Evolutionary conservation across 2,113 vertebrate genomes (phyloP), one percentile per base, ranked within the genome.

Genomic region (Heterochromis multidens): DNA sequence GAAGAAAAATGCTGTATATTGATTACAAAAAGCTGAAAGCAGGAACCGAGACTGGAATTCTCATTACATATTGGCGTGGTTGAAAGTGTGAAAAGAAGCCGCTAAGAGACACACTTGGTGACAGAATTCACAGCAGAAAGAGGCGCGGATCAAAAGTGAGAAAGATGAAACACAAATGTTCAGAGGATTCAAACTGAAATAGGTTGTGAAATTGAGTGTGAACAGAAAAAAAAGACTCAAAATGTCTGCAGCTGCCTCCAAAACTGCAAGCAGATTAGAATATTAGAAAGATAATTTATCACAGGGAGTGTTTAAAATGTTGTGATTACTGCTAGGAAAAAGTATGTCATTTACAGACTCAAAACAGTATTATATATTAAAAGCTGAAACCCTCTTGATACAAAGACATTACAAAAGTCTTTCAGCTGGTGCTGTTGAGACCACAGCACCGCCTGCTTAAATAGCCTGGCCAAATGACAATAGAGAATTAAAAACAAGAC

Each of bases 91-190:
- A 90, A 88, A 84, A 74, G 49, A 9, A 81, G 83, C 85, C n/a
- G 85, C 85, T 46, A 83, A 91, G 87, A 88, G 87, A 92, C 86
- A 56, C 87, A 59, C 27, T 81, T 54, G 4, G 83, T 9, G 83
- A 85, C 77, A 86, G 57, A 86, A 89, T 89, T 93, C 89, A 87
- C 89, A 93, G 84, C 62, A 86, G 63, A 80, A 57, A 80, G 82
- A 89, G 60, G 46, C 9, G n/a, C 49, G 62, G 61, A 87, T 87
- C 79, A 78, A 83, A 86, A 84, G 91, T 79, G 84, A 89, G 87
- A 87, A 91, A 79, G 76, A 88, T 87, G 85, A 89, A 87, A 87
- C 79, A 43, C 35, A 90, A 91, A 86, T 79, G 88, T 83, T 90
- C 80, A 83, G 89, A 92, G 84, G 82, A 86, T 87, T 91, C 88